These are phyloP conservation scores for Synanthedon vespiformis DNA, from an alignment of 2,888 invertebrate species.

Conservation along the genomic window DNA sequence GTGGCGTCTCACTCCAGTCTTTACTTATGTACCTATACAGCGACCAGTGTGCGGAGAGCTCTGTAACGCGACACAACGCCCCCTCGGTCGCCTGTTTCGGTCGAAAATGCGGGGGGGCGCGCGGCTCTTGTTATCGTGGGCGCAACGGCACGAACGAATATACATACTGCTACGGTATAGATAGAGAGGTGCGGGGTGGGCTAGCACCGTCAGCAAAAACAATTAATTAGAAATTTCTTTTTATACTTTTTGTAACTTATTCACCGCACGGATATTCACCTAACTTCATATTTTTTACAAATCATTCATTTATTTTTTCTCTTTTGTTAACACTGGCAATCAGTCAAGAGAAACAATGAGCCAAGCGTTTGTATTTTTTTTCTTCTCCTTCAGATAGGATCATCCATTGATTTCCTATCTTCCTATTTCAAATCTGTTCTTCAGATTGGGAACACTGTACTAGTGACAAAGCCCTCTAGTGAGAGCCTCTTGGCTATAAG, in stretches of 20 bases:
- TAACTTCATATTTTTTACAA: too few relatives aligned
- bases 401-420: too few relatives aligned
- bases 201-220: conserved; percentile 36
- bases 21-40: conserved; percentile 47
- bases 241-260: conserved; percentile 5
- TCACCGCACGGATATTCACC: too few relatives aligned
- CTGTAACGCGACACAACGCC: conserved; percentile 34
- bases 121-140: conserved; percentile 40
- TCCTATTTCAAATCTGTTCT: too few relatives aligned
- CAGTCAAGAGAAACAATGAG: too few relatives aligned
- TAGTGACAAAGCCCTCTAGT: too few relatives aligned
- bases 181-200: conserved; percentile 55
- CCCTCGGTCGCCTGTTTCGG: conserved; percentile 27
- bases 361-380: too few relatives aligned
- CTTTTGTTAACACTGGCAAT: too few relatives aligned
- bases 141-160: conserved; percentile 65
- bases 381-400: too few relatives aligned
- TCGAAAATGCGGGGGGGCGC: conserved; percentile 31
- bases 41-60: conserved; percentile 29
- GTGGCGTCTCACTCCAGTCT: conserved; percentile 52
- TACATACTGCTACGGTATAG: conserved; percentile 45
- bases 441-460: too few relatives aligned
- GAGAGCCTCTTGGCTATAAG: too few relatives aligned
- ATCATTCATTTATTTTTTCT: too few relatives aligned
- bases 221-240: conserved; percentile 9